These are phyloP conservation scores for Ophion ellenae DNA, from an alignment of 2,888 invertebrate species.

Conservation along the genomic window DNA sequence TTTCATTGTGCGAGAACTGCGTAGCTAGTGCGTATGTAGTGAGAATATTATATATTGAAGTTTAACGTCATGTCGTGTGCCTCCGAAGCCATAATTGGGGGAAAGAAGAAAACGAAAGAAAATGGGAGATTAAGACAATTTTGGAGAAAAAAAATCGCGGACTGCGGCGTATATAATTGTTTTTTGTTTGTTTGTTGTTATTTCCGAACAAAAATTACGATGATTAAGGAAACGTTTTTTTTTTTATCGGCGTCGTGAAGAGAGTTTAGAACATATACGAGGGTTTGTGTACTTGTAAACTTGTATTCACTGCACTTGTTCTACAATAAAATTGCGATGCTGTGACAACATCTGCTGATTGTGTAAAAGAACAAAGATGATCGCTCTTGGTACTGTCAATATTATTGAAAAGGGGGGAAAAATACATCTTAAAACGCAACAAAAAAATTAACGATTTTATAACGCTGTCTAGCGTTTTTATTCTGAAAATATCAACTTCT, in stretches of 20 bases:
- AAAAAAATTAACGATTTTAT: conserved; percentile 6
- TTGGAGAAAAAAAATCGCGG: conserved; percentile 9
- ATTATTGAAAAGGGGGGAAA: not conserved
- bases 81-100: conserved; percentile 30
- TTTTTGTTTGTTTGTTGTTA: conserved; percentile 12
- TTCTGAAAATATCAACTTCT: conserved; percentile 8
- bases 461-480: not conserved
- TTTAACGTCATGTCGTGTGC: conserved; percentile 42
- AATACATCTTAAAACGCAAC: not conserved
- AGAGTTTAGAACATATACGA: conserved; percentile 62
- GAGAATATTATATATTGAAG: conserved; percentile 37
- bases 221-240: conserved; percentile 23
- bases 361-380: conserved; percentile 15
- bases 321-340: conserved; percentile 67
- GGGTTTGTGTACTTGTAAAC: conserved; percentile 71
- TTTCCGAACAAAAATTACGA: conserved; percentile 20
- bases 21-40: conserved; percentile 47
- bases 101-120: conserved; percentile 14
- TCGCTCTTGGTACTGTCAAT: conserved; percentile 8
- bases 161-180: conserved; percentile 17
- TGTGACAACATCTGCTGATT: conserved; percentile 39
- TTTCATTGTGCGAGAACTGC: conserved; percentile 47
- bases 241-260: conserved; percentile 51
- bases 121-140: conserved; percentile 4
- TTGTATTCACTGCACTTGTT: conserved; percentile 70